Evolutionary conservation across 1,140 invertebrate genomes (phyloP).

Genomic region (Polyergus mexicanus): DNA sequence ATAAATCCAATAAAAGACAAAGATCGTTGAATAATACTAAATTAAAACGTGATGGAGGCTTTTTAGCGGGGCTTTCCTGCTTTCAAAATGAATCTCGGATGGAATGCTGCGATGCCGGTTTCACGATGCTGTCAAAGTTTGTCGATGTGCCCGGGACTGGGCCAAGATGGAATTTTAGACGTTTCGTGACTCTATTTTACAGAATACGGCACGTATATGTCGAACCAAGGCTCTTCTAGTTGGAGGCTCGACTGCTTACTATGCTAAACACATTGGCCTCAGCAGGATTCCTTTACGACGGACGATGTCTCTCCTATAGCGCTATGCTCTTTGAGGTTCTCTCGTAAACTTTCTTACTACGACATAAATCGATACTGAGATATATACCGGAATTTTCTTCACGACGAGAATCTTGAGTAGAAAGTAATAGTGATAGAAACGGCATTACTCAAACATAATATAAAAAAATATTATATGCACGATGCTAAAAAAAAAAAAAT

Average conservation of each 20-base stretch:
- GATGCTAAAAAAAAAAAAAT: not conserved
- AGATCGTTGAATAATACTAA: not conserved
- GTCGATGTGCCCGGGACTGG: conserved; percentile 23
- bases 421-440: conserved; percentile 14
- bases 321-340: conserved; percentile 33
- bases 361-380: conserved; percentile 36
- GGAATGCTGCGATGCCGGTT: conserved; percentile 62
- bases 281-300: conserved; percentile 39
- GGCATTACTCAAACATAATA: conserved; percentile 12
- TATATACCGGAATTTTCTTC: conserved; percentile 35
- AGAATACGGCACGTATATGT: conserved; percentile 13
- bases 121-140: conserved; percentile 31
- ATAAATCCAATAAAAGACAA: not conserved
- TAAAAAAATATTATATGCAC: not conserved
- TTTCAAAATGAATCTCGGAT: conserved; percentile 43
- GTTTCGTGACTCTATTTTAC: conserved; percentile 13
- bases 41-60: conserved; percentile 2
- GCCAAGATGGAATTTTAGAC: conserved; percentile 43
- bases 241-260: conserved; percentile 56
- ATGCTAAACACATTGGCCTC: conserved; percentile 54
- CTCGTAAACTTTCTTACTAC: conserved; percentile 38
- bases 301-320: not conserved
- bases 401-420: conserved; percentile 18
- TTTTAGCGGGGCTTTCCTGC: conserved; percentile 1
- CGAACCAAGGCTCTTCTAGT: conserved; percentile 30